phyloP scores from a whole-genome alignment of 2,888 invertebrate genomes.

The Drosophila meridionalis region DNA sequence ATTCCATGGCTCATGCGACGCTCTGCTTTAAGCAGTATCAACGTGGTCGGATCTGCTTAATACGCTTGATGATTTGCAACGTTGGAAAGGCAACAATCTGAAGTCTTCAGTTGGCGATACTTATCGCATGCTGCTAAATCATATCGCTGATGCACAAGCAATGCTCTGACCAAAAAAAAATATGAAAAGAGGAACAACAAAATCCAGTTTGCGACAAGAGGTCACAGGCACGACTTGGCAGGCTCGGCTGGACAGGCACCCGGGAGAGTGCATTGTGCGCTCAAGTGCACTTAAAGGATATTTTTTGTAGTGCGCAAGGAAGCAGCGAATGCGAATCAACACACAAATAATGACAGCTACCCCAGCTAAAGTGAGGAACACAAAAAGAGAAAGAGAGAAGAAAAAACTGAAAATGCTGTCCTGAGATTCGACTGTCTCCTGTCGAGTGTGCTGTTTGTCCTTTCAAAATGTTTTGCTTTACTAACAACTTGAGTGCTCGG shows the following conservation, averaged over 20 bases:
- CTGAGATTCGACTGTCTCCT: constrained; percentile 39
- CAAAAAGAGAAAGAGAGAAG: too few relatives aligned
- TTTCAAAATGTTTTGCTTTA: constrained; percentile 80
- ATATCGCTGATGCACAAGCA: constrained; percentile 47
- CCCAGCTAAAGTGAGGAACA: constrained; percentile 43
- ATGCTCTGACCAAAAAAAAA: constrained; percentile 5
- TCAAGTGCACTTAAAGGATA: constrained; percentile 78
- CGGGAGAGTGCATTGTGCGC: constrained; percentile 77
- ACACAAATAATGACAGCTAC: constrained; percentile 77
- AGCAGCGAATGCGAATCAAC: constrained; percentile 63
- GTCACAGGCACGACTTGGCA: constrained; percentile 1
- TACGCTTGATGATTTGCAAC: constrained; percentile 33
- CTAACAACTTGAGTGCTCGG: constrained; percentile 77
- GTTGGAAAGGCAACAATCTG: constrained; percentile 27
- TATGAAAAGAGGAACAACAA: constrained; percentile 8
- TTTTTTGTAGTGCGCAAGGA: constrained; percentile 57
- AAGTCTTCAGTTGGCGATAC: constrained; percentile 40
- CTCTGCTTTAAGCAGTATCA: neutral
- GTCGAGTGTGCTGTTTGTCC: constrained; percentile 73
- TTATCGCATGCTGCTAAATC: constrained; percentile 51
- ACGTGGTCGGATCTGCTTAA: constrained; percentile 1
- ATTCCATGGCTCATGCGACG: neutral
- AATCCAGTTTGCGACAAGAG: constrained; percentile 42
- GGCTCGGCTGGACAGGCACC: constrained; percentile 24
- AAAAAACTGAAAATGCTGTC: constrained; percentile 17